Conservation (phyloP, 2,888 invertebrate genomes). For the Phyto melanocephala region DNA sequence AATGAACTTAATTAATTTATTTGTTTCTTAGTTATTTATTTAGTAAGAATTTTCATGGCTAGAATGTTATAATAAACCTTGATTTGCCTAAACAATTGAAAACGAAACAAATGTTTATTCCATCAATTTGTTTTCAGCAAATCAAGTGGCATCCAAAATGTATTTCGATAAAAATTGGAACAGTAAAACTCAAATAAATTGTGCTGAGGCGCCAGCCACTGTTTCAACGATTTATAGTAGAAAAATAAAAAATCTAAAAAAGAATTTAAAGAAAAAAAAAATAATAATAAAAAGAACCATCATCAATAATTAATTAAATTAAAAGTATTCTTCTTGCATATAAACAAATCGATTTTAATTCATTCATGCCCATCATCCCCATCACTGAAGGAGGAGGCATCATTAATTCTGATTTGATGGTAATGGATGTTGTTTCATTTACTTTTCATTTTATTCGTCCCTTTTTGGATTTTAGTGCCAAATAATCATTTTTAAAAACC, state of each 20-base stretch:
- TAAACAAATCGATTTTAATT: slow-evolving; percentile 57
- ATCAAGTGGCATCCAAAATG: slow-evolving; percentile 24
- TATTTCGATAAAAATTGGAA: slow-evolving; percentile 14
- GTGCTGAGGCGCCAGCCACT: slow-evolving; percentile 41
- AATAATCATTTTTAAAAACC: slow-evolving; percentile 20
- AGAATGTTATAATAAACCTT: slow-evolving; percentile 2
- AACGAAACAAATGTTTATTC: neutral
- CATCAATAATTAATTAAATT: slow-evolving; percentile 52
- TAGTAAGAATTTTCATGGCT: neutral
- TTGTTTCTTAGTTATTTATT: neutral
- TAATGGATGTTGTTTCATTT: slow-evolving; percentile 31
- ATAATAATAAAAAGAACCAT: neutral
- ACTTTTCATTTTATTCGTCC: neutral
- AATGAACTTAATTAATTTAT: neutral
- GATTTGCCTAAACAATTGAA: neutral
- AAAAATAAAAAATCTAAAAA: neutral
- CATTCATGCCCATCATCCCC: slow-evolving; percentile 22
- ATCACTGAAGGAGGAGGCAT: neutral
- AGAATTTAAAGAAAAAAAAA: neutral
- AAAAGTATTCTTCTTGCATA: slow-evolving; percentile 48
- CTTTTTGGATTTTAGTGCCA: slow-evolving; percentile 15
- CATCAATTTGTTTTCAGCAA: slow-evolving; percentile 19
- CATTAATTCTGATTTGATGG: slow-evolving; percentile 50
- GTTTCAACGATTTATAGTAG: slow-evolving; percentile 10
- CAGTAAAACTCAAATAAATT: slow-evolving; percentile 27